These are phyloP conservation scores for Luehdorfia chinensis DNA, from an alignment of 1,140 invertebrate genomes.

Conservation along the genomic window DNA sequence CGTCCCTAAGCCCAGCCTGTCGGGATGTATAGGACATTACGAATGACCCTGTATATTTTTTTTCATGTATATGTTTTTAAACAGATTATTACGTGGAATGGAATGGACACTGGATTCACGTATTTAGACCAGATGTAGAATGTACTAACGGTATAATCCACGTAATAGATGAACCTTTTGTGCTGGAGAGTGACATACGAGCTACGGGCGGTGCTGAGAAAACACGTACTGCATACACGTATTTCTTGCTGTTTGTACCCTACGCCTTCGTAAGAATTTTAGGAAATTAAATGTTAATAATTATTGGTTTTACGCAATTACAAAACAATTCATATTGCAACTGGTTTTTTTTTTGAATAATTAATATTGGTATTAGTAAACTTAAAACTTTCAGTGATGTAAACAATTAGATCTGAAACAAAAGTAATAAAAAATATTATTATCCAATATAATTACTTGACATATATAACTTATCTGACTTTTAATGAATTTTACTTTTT, in stretches of 20 bases:
- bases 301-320: neutral
- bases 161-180: slow-evolving; percentile 90
- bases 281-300: no score
- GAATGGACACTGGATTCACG: slow-evolving; percentile 88
- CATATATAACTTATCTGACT: no score
- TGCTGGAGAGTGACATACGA: slow-evolving; percentile 89
- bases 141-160: slow-evolving; percentile 96
- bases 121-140: slow-evolving; percentile 92
- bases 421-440: no score
- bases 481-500: no score
- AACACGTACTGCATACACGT: slow-evolving; percentile 30
- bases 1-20: no score
- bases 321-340: neutral
- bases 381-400: no score
- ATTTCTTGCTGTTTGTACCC: slow-evolving; percentile 43
- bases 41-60: no score
- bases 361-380: no score
- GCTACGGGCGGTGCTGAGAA: slow-evolving; percentile 78
- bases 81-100: slow-evolving; percentile 90
- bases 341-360: no score
- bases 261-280: slow-evolving; percentile 50
- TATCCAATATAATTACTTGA: no score
- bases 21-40: no score
- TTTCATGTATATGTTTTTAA: slow-evolving; percentile 29
- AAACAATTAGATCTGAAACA: no score